Percentiles rank a stretch among this genome's conserved stretches.
Conservation (phyloP, 1,140 invertebrate genomes). For the Caenorhabditis brenneri region DNA sequence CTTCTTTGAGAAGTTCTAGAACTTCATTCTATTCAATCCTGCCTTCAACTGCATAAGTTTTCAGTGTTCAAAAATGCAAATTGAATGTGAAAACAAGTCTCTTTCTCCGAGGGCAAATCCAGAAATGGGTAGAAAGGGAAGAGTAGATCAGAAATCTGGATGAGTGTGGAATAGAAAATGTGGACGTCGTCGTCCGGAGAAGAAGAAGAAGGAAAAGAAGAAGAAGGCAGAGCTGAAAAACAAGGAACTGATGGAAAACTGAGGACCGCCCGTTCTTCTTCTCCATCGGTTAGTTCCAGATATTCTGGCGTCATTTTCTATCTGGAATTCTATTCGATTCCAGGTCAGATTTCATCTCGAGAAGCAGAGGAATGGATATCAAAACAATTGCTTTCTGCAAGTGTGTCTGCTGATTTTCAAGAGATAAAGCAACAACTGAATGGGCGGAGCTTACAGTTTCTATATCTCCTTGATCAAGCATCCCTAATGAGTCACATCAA, state of each 20-base stretch:
- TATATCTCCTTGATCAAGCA: not conserved
- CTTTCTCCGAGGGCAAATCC: not conserved
- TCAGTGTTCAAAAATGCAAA: not conserved
- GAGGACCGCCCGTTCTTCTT: not conserved
- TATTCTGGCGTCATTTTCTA: slow-evolving; percentile 9
- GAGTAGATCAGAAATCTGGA: slow-evolving; percentile 24
- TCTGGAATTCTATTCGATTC: not conserved
- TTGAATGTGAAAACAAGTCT: not conserved
- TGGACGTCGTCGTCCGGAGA: not conserved
- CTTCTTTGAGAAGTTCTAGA: no score
- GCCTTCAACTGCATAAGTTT: not conserved
- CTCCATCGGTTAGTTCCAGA: not conserved
- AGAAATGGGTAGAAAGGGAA: not conserved
- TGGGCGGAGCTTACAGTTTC: no score
- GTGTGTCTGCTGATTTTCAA: no score
- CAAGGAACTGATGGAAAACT: not conserved
- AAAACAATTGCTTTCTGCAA: not conserved
- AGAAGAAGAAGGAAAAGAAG: not conserved
- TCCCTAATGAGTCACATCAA: not conserved
- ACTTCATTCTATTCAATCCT: not conserved
- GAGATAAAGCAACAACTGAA: no score
- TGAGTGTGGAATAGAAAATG: slow-evolving; percentile 6
- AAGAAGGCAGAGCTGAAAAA: slow-evolving; percentile 9
- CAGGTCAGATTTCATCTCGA: not conserved
- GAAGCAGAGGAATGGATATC: not conserved